Percentiles rank a stretch among this genome's conserved stretches.
Conservation (phyloP, 2,888 invertebrate genomes). For the Euphydryas editha region DNA sequence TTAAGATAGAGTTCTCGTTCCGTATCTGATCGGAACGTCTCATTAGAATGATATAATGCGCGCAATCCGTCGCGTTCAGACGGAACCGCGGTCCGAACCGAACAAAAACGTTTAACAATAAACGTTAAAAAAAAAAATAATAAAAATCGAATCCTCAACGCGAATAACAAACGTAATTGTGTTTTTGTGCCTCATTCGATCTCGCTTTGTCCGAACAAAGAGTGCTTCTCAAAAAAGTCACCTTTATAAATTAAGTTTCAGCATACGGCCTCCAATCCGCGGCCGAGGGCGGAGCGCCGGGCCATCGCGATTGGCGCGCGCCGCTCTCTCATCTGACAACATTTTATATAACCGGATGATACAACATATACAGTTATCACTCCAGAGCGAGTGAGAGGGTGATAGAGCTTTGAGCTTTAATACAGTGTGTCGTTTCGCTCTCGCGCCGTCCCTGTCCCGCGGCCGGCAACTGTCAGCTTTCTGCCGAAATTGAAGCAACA, state of each 20-base stretch:
- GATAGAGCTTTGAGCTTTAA: slow-evolving; percentile 55
- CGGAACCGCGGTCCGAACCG: slow-evolving; percentile 54
- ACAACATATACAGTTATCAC: slow-evolving; percentile 83
- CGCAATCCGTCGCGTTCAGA: too few species aligned
- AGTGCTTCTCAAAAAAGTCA: slow-evolving; percentile 80
- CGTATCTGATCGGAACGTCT: slow-evolving; percentile 46
- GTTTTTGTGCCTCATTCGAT: slow-evolving; percentile 78
- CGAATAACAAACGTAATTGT: slow-evolving; percentile 82
- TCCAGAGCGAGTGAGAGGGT: slow-evolving; percentile 68
- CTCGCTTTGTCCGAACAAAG: slow-evolving; percentile 73
- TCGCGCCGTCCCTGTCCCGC: slow-evolving; percentile 55
- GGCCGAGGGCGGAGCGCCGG: slow-evolving; percentile 62
- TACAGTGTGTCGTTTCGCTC: slow-evolving; percentile 78
- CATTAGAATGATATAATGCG: slow-evolving; percentile 52
- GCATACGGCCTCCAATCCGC: slow-evolving; percentile 65
- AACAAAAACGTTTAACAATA: slow-evolving; percentile 64
- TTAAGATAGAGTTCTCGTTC: slow-evolving; percentile 31
- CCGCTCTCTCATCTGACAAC: slow-evolving; percentile 72
- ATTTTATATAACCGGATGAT: slow-evolving; percentile 83
- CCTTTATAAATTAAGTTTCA: slow-evolving; percentile 83
- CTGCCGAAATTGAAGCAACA: slow-evolving; percentile 76
- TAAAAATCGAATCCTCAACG: slow-evolving; percentile 57
- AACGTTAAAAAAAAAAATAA: slow-evolving; percentile 58
- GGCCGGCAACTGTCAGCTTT: slow-evolving; percentile 66
- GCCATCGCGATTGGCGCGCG: slow-evolving; percentile 60